Evolutionary conservation across 2,113 vertebrate species (phyloP).

Genomic region (Neodontobutis hainanensis): DNA sequence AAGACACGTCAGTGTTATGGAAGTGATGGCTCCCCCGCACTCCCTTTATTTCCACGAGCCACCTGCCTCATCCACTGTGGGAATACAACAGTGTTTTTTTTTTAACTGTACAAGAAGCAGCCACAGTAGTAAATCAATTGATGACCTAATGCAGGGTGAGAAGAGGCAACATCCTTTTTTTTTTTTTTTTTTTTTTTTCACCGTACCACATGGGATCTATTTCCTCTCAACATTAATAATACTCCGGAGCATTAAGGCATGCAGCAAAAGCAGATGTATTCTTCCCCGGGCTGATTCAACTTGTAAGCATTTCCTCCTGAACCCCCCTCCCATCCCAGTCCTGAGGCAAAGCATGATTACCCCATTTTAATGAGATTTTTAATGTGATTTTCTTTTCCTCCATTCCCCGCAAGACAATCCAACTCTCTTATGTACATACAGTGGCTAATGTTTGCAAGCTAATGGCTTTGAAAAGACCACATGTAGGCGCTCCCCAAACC

Average conservation of each 20-base stretch:
- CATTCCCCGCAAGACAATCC: slow-evolving; percentile 59
- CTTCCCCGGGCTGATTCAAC: slow-evolving; percentile 71
- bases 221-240: slow-evolving; percentile 74
- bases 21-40: slow-evolving; percentile 49
- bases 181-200: neutral
- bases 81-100: slow-evolving; percentile 37
- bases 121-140: slow-evolving; percentile 55
- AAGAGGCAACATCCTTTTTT: slow-evolving; percentile 52
- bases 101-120: slow-evolving; percentile 39
- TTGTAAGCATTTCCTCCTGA: slow-evolving; percentile 66
- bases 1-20: slow-evolving; percentile 35
- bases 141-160: slow-evolving; percentile 68
- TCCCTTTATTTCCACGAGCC: slow-evolving; percentile 52
- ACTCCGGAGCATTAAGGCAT: slow-evolving; percentile 73
- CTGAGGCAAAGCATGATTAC: slow-evolving; percentile 76
- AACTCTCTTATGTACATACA: slow-evolving; percentile 60
- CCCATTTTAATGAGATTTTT: slow-evolving; percentile 79
- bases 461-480: slow-evolving; percentile 45
- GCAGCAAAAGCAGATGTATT: slow-evolving; percentile 75
- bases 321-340: slow-evolving; percentile 39
- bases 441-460: slow-evolving; percentile 59
- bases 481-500: slow-evolving; percentile 39
- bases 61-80: slow-evolving; percentile 55
- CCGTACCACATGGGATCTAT: slow-evolving; percentile 74
- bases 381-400: slow-evolving; percentile 60